Evolutionary conservation across 2,888 invertebrate species (phyloP), one percentile per base, ranked within the genome.

Genomic region (Tubulanus polymorphus): DNA sequence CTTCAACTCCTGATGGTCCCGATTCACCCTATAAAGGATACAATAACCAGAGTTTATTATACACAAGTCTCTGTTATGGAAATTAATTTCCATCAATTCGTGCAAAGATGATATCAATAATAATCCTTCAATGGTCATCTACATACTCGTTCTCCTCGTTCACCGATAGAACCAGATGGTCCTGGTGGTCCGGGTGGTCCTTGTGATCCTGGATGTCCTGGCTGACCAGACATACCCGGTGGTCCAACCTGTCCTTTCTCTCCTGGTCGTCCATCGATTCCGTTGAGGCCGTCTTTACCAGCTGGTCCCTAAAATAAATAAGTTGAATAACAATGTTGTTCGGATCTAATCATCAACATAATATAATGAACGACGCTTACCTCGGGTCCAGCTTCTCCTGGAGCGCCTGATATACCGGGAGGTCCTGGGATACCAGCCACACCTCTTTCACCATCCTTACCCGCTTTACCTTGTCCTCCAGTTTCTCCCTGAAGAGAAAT

Each of bases 131-230:
- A n/a, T n/a, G n/a, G n/a, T n/a, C n/a, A n/a, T n/a, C n/a, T n/a
- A n/a, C n/a, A n/a, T n/a, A n/a, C n/a, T 15, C 41, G 5, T 23
- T 41, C 41, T 41, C 41, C 48, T 47, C 48, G 23, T 8, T 23
- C 48, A 20, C 48, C 48, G 6, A 27, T 27, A 26, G 48, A n/a
- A 20, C 48, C 48, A n/a, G 48, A 25, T 5, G 48, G 48, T n/a
- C 72, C 91, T 15, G 85, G 84, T 2, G 84, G 80, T 20, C 91
- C 91, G 29, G 87, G 85, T 23, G 84, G 80, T 2, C 91, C 91
- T 55, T 85, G 83, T 2, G 87, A 84, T 48, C 91, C 91, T 47
- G 57, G 18, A 25, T 64, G 54, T 12, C 72, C 72, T 15, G 61
- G 54, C 5, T 57, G 55, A 37, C 72, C 72, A 10, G 62, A 53